Base-by-base conservation (phyloP, 2,797 vertebrate genomes). In the Nasua narica region DNA sequence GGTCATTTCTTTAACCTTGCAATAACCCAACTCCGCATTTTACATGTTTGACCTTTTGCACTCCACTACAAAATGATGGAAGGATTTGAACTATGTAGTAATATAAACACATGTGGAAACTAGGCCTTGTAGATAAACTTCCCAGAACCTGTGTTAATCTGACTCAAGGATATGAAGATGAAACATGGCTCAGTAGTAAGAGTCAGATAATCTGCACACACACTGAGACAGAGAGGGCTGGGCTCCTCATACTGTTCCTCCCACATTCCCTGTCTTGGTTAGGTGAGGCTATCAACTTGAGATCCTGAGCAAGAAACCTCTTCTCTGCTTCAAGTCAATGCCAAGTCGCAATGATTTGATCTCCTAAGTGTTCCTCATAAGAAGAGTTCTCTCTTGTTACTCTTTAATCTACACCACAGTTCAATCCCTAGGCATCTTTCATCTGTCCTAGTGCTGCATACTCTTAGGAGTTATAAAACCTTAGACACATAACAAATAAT, bases 61-160 rank as follows among this genome's bases (percentile, higher is more conserved):
- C 65, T 92, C 52, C 37, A 65, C 12, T 92, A 62, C 85, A 94
- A 95, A 87, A 27, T 46, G 43, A 81, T 83, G 56, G 62, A 48
- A 32, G 27, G 23, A 79, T n/a, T 81, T 96, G 87, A 77, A 81
- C 37, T 81, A 32, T 60, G 89, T 23, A 60, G 76, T 82, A 69
- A 95, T 92, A 95, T 65, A 92, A 96, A 96, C 56, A 76, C 56
- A 87, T 5, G 7, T 96, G 35, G 65, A 92, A 96, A 84, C 46
- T 81, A 76, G 29, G 40, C 27, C 43, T 90, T 46, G 16, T 65
- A 40, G 46, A 62, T 19, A 60, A 88, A 88, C 40, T 60, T 88
- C 25, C 23, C 81, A 92, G 82, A 90, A 58, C 90, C 18, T 21
- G 32, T 4, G 13, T 79, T 81, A 37, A 1, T 54, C n/a, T 82